Percentiles rank a stretch among this genome's conserved stretches.
phyloP scores from a whole-genome alignment of 2,888 invertebrate species.

The Tetragnatha montana region DNA sequence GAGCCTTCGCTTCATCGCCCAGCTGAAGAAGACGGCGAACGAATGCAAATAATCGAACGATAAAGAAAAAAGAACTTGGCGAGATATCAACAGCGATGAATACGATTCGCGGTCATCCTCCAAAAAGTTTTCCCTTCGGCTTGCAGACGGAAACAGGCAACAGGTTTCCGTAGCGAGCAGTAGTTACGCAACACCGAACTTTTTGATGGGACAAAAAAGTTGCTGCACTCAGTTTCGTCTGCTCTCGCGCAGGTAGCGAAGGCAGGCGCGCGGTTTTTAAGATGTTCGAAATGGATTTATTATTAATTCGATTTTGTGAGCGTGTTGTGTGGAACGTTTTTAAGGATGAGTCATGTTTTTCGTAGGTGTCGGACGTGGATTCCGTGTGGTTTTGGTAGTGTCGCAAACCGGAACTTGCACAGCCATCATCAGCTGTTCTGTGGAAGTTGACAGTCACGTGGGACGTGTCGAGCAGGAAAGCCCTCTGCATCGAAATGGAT shows the following conservation, averaged over 20 bases:
- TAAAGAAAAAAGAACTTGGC: conserved; percentile 26
- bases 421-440: conserved; percentile 12
- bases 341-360: background rate
- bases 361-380: background rate
- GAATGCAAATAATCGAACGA: conserved; percentile 41
- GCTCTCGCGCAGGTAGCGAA: background rate
- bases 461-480: background rate
- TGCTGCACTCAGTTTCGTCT: conserved; percentile 9
- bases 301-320: background rate
- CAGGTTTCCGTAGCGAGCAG: conserved; percentile 69
- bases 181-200: conserved; percentile 39
- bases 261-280: background rate
- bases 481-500: background rate
- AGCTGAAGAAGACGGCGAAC: conserved; percentile 27
- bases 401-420: conserved; percentile 15
- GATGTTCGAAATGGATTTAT: too few species aligned
- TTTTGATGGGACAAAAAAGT: conserved; percentile 7
- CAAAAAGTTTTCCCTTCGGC: conserved; percentile 37
- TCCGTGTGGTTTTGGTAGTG: background rate
- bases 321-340: background rate
- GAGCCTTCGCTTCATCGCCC: conserved; percentile 39
- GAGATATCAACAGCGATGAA: conserved; percentile 13
- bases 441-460: background rate
- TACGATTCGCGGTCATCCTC: conserved; percentile 48
- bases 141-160: conserved; percentile 56